Evolutionary conservation across 2,797 vertebrate genomes (phyloP), one percentile per base, ranked within the genome.

Genomic region (Balearica regulorum): DNA sequence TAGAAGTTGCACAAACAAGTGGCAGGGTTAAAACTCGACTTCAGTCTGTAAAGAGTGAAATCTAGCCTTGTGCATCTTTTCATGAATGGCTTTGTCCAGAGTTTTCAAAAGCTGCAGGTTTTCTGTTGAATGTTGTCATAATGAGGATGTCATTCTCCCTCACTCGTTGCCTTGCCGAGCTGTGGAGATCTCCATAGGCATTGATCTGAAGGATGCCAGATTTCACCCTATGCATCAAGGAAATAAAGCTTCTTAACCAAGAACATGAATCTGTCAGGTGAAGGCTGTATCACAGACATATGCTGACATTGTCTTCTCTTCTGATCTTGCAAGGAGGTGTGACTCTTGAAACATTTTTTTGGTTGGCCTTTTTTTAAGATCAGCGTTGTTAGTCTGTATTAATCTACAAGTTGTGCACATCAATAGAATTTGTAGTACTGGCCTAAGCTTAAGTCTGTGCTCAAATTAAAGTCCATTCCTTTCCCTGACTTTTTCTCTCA

Each of bases 1-100:
- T 55, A 91, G 83, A 94, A 97, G 94, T 22, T 87, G 61, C 44
- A 79, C 55, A 76, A 70, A 60, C 41, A 88, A 96, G 60, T 35
- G n/a, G 5, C 64, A 94, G 77, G 26, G 61, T 90, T 96, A 94
- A 90, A 95, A 91, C 39, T 84, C 5, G 3, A 0, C 29, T 83
- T 57, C 66, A 19, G 11, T 31, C 9, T 4, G 37, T 90, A 49
- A 93, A 89, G 26, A 65, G 28, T n/a, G 64, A 89, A 93, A 83
- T 80, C 24, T 79, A 76, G 49, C 54, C 41, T 73, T 89, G 24
- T 33, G 22, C 25, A 54, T 57, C 71, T 89, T 95, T 69, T 92
- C 11, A 55, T 17, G 8, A 81, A 46, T 41, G 20, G 35, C 33
- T 73, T 95, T 77, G 35, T 81, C 44, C 66, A 55, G 68, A 73